Evolutionary conservation across 2,113 vertebrate species (phyloP), one percentile per base, ranked within the genome.

Genomic region (Hippolais icterina): DNA sequence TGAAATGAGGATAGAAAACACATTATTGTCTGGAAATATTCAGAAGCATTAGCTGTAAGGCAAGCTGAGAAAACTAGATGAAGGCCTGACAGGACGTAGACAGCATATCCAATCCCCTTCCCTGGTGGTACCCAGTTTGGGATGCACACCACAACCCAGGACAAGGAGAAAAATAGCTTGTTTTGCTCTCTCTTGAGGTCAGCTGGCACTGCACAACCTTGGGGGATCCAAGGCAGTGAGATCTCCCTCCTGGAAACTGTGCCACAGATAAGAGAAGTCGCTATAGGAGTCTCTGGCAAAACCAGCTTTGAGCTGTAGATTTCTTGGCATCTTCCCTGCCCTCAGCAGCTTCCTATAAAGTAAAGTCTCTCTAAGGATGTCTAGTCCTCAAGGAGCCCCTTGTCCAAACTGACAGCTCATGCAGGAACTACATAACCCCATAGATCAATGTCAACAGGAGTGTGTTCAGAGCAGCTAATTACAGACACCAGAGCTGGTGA

Each of bases 401-500:
- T 56, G 69, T 56, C 44, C 46, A 81, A 92, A 93, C 72, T 68
- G 78, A 80, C 61, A 50, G 89, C 50, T 57, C 53, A 82, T 0
- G 1, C 14, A 85, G 72, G 71, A 83, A 37, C 70, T 76, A 47
- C 37, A 56, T 64, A 92, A 90, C 25, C 27, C 37, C 61, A 89
- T 4, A 64, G 46, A 96, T 93, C 78, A 94, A 28, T 69, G 79
- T 74, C 79, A 90, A 72, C 46, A 70, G 64, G 31, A 82, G 10
- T 29, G 28, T 87, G 82, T 74, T 93, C 61, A 85, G 74, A 86
- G 44, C 39, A 94, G 83, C 89, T 93, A 76, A 92, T 95, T 95
- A 86, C 56, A 88, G 66, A n/a, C 1, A 5, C 53, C 56, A 83
- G 79, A 88, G 89, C 31, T 0, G 0, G 25, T 59, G 57, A 95